Evolutionary conservation across 1,140 invertebrate genomes (phyloP).

Genomic region (Panagrolaimus sp.): DNA sequence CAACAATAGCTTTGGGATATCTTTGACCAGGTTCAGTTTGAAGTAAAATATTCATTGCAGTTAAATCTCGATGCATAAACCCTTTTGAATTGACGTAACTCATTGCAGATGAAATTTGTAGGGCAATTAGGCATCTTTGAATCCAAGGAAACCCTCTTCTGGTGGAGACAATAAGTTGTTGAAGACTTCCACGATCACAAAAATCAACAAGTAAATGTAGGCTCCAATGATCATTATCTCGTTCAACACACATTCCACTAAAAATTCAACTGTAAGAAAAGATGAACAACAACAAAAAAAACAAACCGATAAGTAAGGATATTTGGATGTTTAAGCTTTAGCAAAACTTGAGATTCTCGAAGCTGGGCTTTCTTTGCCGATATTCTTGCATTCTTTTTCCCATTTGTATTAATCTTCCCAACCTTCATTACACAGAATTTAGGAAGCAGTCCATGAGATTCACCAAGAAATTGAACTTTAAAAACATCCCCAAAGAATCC

Average conservation of each 20-base stretch:
- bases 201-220: slow-evolving; percentile 54
- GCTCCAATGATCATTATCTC: slow-evolving; percentile 36
- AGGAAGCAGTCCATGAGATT: neutral
- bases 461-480: slow-evolving; percentile 12
- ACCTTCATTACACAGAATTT: slow-evolving; percentile 38
- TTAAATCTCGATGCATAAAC: slow-evolving; percentile 88
- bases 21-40: slow-evolving; percentile 44
- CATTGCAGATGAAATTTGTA: slow-evolving; percentile 82
- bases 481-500: slow-evolving; percentile 47
- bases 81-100: slow-evolving; percentile 81
- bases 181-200: slow-evolving; percentile 76
- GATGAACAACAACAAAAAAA: neutral
- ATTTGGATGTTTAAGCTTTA: slow-evolving; percentile 40
- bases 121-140: slow-evolving; percentile 73
- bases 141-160: slow-evolving; percentile 75
- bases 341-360: slow-evolving; percentile 37
- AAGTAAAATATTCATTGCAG: slow-evolving; percentile 69
- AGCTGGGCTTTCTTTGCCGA: neutral
- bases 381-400: slow-evolving; percentile 19
- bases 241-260: slow-evolving; percentile 46
- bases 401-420: slow-evolving; percentile 24
- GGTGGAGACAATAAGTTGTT: slow-evolving; percentile 76
- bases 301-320: slow-evolving; percentile 41
- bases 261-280: slow-evolving; percentile 25
- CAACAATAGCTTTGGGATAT: slow-evolving; percentile 63